These are phyloP conservation scores for Lordiphosa collinella DNA, from an alignment of 1,140 invertebrate species.

Conservation along the genomic window DNA sequence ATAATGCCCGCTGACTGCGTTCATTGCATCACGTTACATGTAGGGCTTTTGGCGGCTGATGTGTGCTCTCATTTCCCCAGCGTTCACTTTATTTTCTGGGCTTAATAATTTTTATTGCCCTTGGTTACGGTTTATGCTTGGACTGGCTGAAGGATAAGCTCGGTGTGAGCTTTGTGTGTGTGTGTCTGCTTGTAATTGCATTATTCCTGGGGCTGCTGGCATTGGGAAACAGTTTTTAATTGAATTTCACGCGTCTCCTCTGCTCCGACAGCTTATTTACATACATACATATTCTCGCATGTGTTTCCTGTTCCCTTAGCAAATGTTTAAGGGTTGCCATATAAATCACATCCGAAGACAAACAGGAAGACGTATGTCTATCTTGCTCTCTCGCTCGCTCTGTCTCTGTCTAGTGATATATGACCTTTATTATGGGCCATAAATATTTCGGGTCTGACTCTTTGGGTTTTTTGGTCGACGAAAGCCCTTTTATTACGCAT, in stretches of 20 bases:
- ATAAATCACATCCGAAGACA: conserved; percentile 48
- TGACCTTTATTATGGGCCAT: conserved; percentile 47
- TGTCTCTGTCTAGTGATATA: conserved; percentile 30
- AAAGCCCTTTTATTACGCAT: conserved; percentile 6
- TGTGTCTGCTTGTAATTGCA: conserved; percentile 32
- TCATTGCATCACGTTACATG: conserved; percentile 65
- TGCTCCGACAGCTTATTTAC: conserved; percentile 20
- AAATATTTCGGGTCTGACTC: conserved; percentile 18
- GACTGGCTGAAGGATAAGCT: conserved; percentile 4
- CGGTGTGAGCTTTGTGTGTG: neutral
- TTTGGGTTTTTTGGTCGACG: conserved; percentile 12
- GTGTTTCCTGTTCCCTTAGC: neutral
- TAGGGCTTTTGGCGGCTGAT: conserved; percentile 10
- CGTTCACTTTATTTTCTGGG: conserved; percentile 40
- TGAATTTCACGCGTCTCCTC: conserved; percentile 40
- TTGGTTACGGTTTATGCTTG: conserved; percentile 43
- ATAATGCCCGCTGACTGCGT: conserved; percentile 49
- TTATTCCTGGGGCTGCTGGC: conserved; percentile 23
- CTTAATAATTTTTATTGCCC: conserved; percentile 52
- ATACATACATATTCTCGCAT: conserved; percentile 3
- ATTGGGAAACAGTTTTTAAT: conserved; percentile 48
- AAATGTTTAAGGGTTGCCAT: conserved; percentile 25
- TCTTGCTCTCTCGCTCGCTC: neutral
- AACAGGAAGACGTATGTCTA: conserved; percentile 26
- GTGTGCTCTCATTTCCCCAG: conserved; percentile 42